Percentiles rank a stretch among this genome's conserved stretches.
Conservation (phyloP, 2,888 invertebrate genomes). For the Dione juno region DNA sequence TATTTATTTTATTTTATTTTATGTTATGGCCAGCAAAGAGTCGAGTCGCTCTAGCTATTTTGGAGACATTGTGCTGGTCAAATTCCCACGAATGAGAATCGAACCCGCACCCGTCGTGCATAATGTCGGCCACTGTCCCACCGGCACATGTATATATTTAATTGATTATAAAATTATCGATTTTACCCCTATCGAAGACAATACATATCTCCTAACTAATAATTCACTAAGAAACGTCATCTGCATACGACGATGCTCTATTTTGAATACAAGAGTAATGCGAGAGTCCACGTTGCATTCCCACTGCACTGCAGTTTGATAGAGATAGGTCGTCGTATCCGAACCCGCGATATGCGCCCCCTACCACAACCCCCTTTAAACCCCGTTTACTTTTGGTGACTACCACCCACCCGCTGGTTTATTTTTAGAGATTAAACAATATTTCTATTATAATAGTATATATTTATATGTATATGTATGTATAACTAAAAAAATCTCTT, state of each 20-base stretch:
- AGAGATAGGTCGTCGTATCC: constrained; percentile 43
- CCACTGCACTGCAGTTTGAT: constrained; percentile 57
- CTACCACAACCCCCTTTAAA: background rate
- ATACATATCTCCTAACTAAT: constrained; percentile 20
- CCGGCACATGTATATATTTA: no score
- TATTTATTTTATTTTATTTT: no score
- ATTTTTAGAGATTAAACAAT: no score
- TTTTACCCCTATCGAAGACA: constrained; percentile 16
- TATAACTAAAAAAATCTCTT: constrained; percentile 47
- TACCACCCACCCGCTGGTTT: no score
- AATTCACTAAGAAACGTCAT: background rate
- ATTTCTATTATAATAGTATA: background rate
- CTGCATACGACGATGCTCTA: constrained; percentile 3
- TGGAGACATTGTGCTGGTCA: no score
- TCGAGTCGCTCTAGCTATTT: no score
- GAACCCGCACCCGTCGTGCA: no score
- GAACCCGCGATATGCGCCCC: constrained; percentile 1
- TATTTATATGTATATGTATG: background rate
- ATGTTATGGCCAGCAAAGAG: no score
- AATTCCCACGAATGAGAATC: no score
- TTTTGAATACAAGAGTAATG: background rate
- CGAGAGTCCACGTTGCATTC: constrained; percentile 33
- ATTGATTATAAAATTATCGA: no score
- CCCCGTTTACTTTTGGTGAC: constrained; percentile 5
- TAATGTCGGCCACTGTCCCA: background rate